Percentiles rank a stretch among this genome's conserved stretches.
Evolutionary conservation across 1,140 invertebrate genomes (phyloP).

Genomic region (Eriosoma lanigerum): DNA sequence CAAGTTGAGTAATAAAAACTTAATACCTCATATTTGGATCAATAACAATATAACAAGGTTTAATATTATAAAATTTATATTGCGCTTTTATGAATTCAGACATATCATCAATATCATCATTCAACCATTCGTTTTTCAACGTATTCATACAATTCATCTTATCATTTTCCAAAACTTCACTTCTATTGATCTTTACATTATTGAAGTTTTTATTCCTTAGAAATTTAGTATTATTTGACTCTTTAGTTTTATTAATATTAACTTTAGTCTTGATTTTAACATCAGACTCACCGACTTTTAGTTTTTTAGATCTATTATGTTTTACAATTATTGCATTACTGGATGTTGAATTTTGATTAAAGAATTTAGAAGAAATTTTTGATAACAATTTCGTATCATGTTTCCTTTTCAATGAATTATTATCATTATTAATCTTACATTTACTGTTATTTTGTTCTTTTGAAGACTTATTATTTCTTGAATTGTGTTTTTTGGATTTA

Average conservation of each 20-base stretch:
- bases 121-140: background rate
- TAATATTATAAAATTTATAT: background rate
- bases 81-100: background rate
- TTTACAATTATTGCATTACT: background rate
- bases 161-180: background rate
- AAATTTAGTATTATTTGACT: background rate
- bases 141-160: background rate
- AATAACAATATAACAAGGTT: background rate
- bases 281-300: background rate
- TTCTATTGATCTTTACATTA: background rate
- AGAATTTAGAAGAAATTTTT: background rate
- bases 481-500: background rate
- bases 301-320: background rate
- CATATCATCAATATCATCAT: background rate
- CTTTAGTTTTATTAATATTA: background rate
- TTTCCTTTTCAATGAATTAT: background rate
- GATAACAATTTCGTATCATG: background rate
- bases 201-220: too few relatives aligned
- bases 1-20: too few relatives aligned
- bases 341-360: background rate
- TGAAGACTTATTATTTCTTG: background rate
- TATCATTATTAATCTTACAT: too few relatives aligned
- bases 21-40: background rate
- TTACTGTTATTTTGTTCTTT: background rate
- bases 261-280: too few relatives aligned